Conservation (phyloP, 2,888 invertebrate genomes). For the Salticus scenicus region DNA sequence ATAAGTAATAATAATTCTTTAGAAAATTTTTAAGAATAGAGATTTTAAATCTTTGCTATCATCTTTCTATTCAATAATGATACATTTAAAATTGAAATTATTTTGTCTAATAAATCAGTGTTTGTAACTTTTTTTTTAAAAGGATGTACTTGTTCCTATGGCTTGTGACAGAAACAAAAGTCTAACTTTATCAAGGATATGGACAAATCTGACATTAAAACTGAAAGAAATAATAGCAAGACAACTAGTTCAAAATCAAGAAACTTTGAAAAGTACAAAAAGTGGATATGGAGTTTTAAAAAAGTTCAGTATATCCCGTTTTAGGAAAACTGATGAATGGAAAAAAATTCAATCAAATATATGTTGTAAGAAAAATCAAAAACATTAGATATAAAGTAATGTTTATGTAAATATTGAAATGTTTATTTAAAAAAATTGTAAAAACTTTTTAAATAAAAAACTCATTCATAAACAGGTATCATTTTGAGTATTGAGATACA, state of each 20-base stretch:
- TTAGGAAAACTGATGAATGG: constrained; percentile 35
- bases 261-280: constrained; percentile 9
- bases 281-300: constrained; percentile 35
- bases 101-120: too few species aligned
- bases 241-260: constrained; percentile 31
- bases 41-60: too few species aligned
- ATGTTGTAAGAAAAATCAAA: constrained; percentile 1
- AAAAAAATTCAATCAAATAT: constrained; percentile 37
- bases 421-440: too few species aligned
- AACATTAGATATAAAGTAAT: background rate
- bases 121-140: too few species aligned
- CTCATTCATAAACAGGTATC: too few species aligned
- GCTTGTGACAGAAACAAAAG: constrained; percentile 39
- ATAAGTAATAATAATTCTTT: too few species aligned
- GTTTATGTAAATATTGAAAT: too few species aligned
- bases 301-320: constrained; percentile 41
- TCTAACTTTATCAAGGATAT: constrained; percentile 53
- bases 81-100: too few species aligned
- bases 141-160: constrained; percentile 26
- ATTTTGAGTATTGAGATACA: too few species aligned
- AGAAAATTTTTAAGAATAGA: too few species aligned
- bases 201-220: constrained; percentile 80
- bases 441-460: too few species aligned
- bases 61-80: too few species aligned
- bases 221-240: constrained; percentile 35